A percentile compares a stretch with the other conserved stretches of the same genome.
Evolutionary conservation across 2,797 vertebrate genomes (phyloP).

Genomic region (Phataginus tetradactyla): DNA sequence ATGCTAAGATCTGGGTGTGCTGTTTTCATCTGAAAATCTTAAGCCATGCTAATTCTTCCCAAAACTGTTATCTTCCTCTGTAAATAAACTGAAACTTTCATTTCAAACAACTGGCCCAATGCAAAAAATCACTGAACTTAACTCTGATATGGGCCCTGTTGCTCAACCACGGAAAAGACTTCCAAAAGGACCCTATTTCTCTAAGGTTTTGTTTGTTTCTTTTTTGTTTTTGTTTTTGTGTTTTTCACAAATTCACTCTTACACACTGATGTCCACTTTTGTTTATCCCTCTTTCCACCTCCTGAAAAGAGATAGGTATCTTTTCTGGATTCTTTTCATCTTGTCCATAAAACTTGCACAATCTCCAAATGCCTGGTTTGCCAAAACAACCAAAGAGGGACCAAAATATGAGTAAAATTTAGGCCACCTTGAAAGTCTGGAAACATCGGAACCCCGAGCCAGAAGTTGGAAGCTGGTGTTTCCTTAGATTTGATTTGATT

Average conservation of each 20-base stretch:
- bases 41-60: constrained; percentile 44
- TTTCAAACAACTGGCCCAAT: constrained; percentile 54
- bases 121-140: constrained; percentile 51
- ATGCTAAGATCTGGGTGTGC: constrained; percentile 39
- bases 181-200: constrained; percentile 8
- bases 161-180: constrained; percentile 33
- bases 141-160: neutral
- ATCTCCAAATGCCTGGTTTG: constrained; percentile 62
- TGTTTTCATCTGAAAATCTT: constrained; percentile 58
- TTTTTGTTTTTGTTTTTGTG: neutral
- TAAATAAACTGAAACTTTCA: constrained; percentile 64
- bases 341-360: constrained; percentile 60
- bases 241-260: neutral
- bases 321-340: neutral
- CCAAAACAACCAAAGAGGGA: constrained; percentile 4
- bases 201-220: neutral
- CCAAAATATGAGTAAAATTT: constrained; percentile 32
- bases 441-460: neutral
- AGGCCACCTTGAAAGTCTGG: neutral
- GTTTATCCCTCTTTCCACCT: constrained; percentile 19
- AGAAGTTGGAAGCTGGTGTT: neutral
- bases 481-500: neutral
- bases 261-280: neutral
- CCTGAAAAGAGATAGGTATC: constrained; percentile 52
- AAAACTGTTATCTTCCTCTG: constrained; percentile 62